Conservation (phyloP, 53 echinoderm and acorn worm species). For the Mesocentrotus franciscanus region DNA sequence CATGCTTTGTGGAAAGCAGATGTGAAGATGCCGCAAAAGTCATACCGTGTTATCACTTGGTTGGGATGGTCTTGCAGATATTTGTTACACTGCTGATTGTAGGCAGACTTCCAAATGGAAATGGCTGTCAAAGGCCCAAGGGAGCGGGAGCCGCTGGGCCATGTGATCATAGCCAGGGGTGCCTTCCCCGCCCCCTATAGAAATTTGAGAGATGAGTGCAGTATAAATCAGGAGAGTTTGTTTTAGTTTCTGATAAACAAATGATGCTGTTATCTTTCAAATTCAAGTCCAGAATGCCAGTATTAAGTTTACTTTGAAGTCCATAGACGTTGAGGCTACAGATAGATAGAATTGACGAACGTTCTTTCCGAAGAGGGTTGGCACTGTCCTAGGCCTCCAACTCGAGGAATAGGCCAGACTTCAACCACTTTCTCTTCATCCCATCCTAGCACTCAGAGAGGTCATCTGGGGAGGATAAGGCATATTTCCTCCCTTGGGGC, state of each 20-base stretch:
- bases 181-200: too few relatives aligned
- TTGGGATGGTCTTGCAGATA: too few relatives aligned
- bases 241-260: constrained; percentile 7
- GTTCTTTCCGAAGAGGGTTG: neutral
- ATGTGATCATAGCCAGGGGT: too few relatives aligned
- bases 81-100: too few relatives aligned
- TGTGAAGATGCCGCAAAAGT: too few relatives aligned
- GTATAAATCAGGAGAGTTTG: neutral
- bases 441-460: neutral
- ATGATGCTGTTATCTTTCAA: neutral
- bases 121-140: too few relatives aligned
- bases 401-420: neutral
- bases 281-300: neutral
- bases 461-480: neutral
- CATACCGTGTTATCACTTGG: too few relatives aligned
- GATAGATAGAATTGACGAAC: neutral
- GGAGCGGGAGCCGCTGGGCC: too few relatives aligned
- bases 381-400: neutral
- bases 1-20: too few relatives aligned
- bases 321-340: neutral
- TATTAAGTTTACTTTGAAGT: neutral
- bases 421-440: neutral
- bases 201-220: neutral
- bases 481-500: neutral
- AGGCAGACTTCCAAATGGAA: too few relatives aligned